Conservation (phyloP, 2,797 vertebrate species). For the Betta splendens region DNA sequence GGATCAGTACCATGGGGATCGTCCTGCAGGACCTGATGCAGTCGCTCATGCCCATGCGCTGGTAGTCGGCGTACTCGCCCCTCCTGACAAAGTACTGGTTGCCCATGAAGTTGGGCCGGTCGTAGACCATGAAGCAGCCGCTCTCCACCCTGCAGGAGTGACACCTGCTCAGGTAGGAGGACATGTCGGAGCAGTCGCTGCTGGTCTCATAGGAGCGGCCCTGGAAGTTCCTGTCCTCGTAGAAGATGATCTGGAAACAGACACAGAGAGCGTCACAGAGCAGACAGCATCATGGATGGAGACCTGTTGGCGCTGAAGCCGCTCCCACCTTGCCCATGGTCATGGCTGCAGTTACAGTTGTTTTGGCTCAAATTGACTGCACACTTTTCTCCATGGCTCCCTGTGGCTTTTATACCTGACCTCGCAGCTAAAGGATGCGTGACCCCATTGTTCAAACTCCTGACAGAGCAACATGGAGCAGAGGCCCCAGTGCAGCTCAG, state of each 20-base stretch:
- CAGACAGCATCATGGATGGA: not conserved
- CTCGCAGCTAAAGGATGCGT: slow-evolving; percentile 53
- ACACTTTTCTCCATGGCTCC: slow-evolving; percentile 43
- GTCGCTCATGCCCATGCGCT: slow-evolving; percentile 71
- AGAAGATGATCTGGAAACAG: slow-evolving; percentile 81
- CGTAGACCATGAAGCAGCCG: slow-evolving; percentile 81
- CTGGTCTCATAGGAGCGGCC: slow-evolving; percentile 77
- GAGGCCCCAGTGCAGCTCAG: slow-evolving; percentile 57
- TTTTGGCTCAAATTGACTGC: slow-evolving; percentile 51
- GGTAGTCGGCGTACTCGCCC: slow-evolving; percentile 78
- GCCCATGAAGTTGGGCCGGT: slow-evolving; percentile 71
- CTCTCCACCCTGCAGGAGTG: slow-evolving; percentile 79
- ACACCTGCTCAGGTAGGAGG: slow-evolving; percentile 74
- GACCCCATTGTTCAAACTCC: slow-evolving; percentile 78
- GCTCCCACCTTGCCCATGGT: slow-evolving; percentile 77
- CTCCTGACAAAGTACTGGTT: slow-evolving; percentile 76
- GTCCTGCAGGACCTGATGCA: slow-evolving; percentile 74
- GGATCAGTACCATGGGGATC: slow-evolving; percentile 73
- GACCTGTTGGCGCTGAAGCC: not conserved
- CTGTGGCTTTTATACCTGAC: slow-evolving; percentile 76
- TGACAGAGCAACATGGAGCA: slow-evolving; percentile 77
- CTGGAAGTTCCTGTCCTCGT: slow-evolving; percentile 82
- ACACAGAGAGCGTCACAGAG: not conserved
- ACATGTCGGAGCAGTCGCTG: slow-evolving; percentile 75
- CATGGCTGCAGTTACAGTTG: slow-evolving; percentile 57